phyloP scores from a whole-genome alignment of 2,113 vertebrate species.

The Ovis canadensis region DNA sequence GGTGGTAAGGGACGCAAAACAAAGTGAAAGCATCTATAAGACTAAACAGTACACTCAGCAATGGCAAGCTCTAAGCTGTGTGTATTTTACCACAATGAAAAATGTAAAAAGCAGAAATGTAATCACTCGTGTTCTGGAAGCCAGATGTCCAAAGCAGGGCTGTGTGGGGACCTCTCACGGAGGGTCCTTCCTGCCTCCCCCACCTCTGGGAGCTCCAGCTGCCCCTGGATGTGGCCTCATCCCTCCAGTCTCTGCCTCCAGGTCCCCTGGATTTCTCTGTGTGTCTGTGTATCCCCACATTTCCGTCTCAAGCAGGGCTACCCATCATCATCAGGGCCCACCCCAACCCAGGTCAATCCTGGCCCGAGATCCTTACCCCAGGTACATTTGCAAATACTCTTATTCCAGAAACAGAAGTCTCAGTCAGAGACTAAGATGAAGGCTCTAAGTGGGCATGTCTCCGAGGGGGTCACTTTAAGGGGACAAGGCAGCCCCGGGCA shows the following conservation, averaged over 20 bases:
- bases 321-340: background rate
- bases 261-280: background rate
- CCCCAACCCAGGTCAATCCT: background rate
- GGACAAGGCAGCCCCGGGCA: background rate
- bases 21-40: background rate
- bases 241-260: background rate
- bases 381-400: background rate
- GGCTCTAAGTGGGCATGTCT: background rate
- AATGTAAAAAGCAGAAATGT: background rate
- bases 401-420: background rate
- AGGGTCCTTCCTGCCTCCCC: background rate
- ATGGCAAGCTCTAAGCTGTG: background rate
- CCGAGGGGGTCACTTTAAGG: background rate
- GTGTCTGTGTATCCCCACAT: background rate
- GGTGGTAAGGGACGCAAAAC: background rate
- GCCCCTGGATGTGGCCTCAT: background rate
- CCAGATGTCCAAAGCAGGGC: background rate
- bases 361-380: background rate
- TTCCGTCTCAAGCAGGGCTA: background rate
- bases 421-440: background rate
- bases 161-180: fast-evolving
- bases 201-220: background rate
- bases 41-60: background rate
- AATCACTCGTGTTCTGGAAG: background rate
- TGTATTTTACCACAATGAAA: background rate